Evolutionary conservation across 2,113 vertebrate genomes (phyloP).

Genomic region (Athene noctua): DNA sequence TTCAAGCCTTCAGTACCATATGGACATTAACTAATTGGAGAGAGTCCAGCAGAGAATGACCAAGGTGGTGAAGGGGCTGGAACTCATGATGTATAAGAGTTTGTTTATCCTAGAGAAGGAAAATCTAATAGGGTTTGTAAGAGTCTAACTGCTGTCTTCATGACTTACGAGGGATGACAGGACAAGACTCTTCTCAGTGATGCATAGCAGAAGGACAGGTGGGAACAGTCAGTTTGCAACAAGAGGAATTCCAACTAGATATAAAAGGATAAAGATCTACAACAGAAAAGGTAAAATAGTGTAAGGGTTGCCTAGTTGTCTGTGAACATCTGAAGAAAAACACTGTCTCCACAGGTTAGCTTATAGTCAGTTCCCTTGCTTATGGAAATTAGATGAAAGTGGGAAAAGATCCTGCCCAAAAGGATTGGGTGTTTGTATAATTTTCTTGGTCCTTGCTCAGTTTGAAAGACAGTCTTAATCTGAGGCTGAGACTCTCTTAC

Average conservation of each 20-base stretch:
- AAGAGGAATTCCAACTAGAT: not conserved
- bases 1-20: not conserved
- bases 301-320: not conserved
- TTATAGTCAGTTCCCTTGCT: not conserved
- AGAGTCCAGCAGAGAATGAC: not conserved
- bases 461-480: not conserved
- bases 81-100: not conserved
- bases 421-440: not conserved
- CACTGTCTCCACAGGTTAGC: not conserved
- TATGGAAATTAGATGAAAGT: not conserved
- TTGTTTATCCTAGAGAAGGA: not conserved
- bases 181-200: not conserved
- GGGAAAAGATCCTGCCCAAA: not conserved
- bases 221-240: not conserved
- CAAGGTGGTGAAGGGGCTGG: not conserved
- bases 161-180: not conserved
- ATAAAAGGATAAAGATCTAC: not conserved
- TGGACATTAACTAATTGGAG: no score
- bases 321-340: not conserved
- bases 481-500: not conserved
- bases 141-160: not conserved
- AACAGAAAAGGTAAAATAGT: not conserved
- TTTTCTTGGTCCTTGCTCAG: not conserved
- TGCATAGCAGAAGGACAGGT: not conserved
- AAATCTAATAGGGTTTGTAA: not conserved